Evolutionary conservation across 1,140 invertebrate genomes (phyloP), one percentile per base, ranked within the genome.

Genomic region (Achatina immaculata): DNA sequence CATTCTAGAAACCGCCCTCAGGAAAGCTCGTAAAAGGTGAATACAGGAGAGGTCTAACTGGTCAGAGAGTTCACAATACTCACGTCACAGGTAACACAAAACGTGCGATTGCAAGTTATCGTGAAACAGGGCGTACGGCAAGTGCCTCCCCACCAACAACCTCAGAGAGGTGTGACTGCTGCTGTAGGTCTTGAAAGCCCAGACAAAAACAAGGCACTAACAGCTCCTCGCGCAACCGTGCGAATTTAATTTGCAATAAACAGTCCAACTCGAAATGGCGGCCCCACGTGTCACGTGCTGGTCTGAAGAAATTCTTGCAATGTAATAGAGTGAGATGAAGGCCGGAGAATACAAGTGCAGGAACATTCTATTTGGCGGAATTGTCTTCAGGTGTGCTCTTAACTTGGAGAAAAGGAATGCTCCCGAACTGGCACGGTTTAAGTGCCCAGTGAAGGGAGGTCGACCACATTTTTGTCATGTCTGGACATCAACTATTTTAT

Each of bases 171-270:
- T 62, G 58, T 62, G n/a, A 62, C 28, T 4, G 4, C 58, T 34
- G 58, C 58, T 62, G 58, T 62, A 62, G 58, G 58, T 62, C 58
- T 62, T 62, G 58, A 62, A 62, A 62, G 58, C n/a, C 6, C 58
- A 62, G 58, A 62, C 19, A 31, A 62, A 62, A 62, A 28, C 58
- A 28, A 11, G 58, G 31, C 28, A 2, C n/a, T 9, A 4, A 62
- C n/a, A 62, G 58, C n/a, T 28, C 58, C 58, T 62, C 4, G 16
- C 58, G 58, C 28, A 62, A 62, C 28, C 28, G 58, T 62, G 58
- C 31, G 58, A 62, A 62, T 28, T n/a, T 31, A 28, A 62, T 62
- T 62, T 62, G 58, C 58, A 31, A 62, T 62, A 62, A 62, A 62
- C 58, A 62, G 58, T 31, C 58, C 58, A 1, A 6, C 58, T n/a